phyloP scores from a whole-genome alignment of 2,888 invertebrate genomes.

The Teleiodes luculella region DNA sequence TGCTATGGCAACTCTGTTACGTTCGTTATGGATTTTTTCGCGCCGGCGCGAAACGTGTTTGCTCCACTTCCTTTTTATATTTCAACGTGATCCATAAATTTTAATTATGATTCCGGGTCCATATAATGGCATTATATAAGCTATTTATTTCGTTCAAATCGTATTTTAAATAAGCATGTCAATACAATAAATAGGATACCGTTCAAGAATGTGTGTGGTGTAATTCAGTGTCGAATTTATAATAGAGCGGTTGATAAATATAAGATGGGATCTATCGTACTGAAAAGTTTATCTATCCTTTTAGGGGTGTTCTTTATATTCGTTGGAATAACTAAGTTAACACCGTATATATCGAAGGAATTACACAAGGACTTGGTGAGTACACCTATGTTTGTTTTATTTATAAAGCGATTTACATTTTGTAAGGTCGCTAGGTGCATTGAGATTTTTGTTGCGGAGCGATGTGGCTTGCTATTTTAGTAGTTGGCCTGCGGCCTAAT shows the following conservation, averaged over 20 bases:
- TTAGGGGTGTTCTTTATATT: conserved; percentile 97
- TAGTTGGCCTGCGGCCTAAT: conserved; percentile 77
- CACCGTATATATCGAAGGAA: conserved; percentile 95
- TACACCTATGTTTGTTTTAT: conserved; percentile 22
- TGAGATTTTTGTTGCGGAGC: conserved; percentile 66
- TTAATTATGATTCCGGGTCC: conserved; percentile 21
- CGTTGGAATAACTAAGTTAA: conserved; percentile 94
- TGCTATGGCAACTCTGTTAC: conserved; percentile 27
- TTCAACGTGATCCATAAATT: conserved; percentile 20
- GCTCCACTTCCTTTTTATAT: conserved; percentile 23
- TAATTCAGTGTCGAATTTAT: conserved; percentile 33
- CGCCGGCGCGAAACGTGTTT: conserved; percentile 72
- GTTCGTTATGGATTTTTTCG: conserved; percentile 68
- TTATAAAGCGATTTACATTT: conserved; percentile 25
- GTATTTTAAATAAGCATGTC: background rate
- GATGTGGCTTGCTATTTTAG: conserved; percentile 70
- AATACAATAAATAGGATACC: background rate
- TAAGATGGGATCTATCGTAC: conserved; percentile 83
- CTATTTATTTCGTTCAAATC: background rate
- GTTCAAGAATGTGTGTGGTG: conserved; percentile 21
- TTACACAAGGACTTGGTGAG: conserved; percentile 97
- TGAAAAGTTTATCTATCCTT: conserved; percentile 93
- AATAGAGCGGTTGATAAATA: conserved; percentile 29
- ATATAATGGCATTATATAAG: conserved; percentile 9
- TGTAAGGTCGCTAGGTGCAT: conserved; percentile 63